Evolutionary conservation across 2,113 vertebrate species (phyloP).

Genomic region (Megaleporinus macrocephalus): DNA sequence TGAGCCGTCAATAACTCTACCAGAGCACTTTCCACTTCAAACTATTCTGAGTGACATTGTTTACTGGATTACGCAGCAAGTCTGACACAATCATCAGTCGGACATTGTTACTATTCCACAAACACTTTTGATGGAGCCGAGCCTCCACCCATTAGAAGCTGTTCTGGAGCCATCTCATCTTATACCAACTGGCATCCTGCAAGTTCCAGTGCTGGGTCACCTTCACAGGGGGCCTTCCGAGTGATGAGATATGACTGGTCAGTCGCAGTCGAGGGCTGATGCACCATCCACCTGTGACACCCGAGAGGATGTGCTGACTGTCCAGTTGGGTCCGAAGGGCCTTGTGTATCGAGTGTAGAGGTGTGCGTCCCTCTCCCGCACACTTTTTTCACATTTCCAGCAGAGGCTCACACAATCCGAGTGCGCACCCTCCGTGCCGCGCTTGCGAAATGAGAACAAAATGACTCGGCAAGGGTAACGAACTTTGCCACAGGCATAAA

Average conservation of each 20-base stretch:
- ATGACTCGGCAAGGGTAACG: conserved; percentile 30
- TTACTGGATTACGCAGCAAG: too few relatives aligned
- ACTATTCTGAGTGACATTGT: too few relatives aligned
- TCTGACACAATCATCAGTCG: not conserved
- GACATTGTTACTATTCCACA: not conserved
- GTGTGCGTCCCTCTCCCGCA: not conserved
- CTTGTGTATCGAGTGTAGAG: not conserved
- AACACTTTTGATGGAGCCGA: not conserved
- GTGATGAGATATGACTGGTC: not conserved
- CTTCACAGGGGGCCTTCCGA: not conserved
- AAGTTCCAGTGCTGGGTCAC: not conserved
- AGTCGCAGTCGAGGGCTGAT: not conserved
- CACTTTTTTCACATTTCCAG: not conserved
- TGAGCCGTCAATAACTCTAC: too few relatives aligned
- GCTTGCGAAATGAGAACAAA: conserved; percentile 54
- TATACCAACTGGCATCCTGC: not conserved
- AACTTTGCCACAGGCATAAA: conserved; percentile 29
- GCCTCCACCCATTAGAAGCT: not conserved
- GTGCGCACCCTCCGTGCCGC: not conserved
- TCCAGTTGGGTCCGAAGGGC: not conserved
- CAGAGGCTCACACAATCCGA: not conserved
- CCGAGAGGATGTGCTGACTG: not conserved
- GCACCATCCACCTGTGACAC: not conserved
- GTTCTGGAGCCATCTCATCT: not conserved
- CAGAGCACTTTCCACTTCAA: too few relatives aligned